Base-by-base conservation (phyloP, 2,888 invertebrate genomes). In the Dermolepida albohirtum region DNA sequence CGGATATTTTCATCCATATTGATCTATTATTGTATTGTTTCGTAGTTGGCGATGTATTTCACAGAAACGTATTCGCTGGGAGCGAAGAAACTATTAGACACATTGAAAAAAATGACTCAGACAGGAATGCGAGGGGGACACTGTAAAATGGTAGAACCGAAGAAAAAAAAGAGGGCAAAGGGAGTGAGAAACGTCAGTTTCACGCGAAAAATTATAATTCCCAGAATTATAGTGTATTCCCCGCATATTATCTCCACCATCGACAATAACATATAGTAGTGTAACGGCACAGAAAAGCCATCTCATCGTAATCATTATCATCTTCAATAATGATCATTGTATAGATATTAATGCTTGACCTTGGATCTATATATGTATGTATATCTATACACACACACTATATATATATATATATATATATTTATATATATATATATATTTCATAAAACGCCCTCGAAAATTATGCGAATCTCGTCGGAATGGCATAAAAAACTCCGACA, bases 371-470 rank as follows among this genome's bases (percentile, higher is more conserved):
- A 22, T n/a, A n/a, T 29, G 29, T 29, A 29, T 6, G 6, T 6
- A 29, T 29, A 29, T n/a, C 29, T 29, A 29, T 29, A 29, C 29
- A 6, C 29, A 6, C 29, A 5, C 5, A 29, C 29, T n/a, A n/a
- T n/a, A n/a, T n/a, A n/a, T n/a, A n/a, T n/a, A n/a, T n/a, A n/a
- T n/a, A n/a, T n/a, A n/a, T 29, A 6, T 29, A 29, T 29, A 29
- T 49, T 49, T 63, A 29, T 34, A 63, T 49, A 29, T 34, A 34
- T 10, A 34, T 34, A 10, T 64, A 64, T 68, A 68, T 68, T 68
- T 68, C 63, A 68, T 55, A 54, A 68, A 68, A 68, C 71, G 71
- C 71, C 71, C 71, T 71, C 71, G 67, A 65, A 67, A 67, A 68
- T 69, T 68, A 71, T 71, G 71, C 71, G 65, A 66, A 65, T 65